Percentiles rank a stretch among this genome's conserved stretches.
phyloP scores from a whole-genome alignment of 2,888 invertebrate genomes.

The Coecobrya sp. region DNA sequence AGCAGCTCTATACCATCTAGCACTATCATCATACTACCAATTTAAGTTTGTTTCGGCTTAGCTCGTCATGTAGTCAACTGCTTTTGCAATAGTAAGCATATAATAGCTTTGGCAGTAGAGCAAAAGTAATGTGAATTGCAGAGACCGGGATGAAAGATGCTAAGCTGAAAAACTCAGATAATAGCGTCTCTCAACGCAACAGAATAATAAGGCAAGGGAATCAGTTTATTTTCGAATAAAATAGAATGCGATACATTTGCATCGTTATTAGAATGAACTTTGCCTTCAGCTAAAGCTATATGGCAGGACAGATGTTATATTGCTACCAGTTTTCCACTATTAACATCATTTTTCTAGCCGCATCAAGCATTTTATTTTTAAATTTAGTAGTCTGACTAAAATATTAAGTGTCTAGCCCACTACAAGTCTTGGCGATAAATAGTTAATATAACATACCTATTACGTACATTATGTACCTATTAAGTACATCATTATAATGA shows the following conservation, averaged over 20 bases:
- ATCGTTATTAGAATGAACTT: conserved; percentile 64
- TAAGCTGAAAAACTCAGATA: conserved; percentile 59
- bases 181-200: conserved; percentile 44
- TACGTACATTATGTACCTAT: no score
- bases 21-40: conserved; percentile 1
- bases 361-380: background rate
- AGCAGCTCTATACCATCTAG: conserved; percentile 21
- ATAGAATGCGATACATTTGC: conserved; percentile 58
- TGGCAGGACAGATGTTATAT: background rate
- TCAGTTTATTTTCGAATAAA: conserved; percentile 23
- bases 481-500: no score
- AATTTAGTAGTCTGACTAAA: background rate
- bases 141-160: background rate
- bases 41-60: conserved; percentile 21
- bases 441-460: no score
- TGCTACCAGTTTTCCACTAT: background rate
- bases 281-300: conserved; percentile 45
- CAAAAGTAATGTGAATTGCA: background rate
- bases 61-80: conserved; percentile 31
- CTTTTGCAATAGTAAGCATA: background rate
- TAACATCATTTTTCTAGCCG: background rate
- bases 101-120: conserved; percentile 16
- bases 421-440: no score
- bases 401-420: no score
- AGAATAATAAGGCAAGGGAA: conserved; percentile 19